Conservation (phyloP, 2,888 invertebrate genomes). For the Vesta saturnalis region DNA sequence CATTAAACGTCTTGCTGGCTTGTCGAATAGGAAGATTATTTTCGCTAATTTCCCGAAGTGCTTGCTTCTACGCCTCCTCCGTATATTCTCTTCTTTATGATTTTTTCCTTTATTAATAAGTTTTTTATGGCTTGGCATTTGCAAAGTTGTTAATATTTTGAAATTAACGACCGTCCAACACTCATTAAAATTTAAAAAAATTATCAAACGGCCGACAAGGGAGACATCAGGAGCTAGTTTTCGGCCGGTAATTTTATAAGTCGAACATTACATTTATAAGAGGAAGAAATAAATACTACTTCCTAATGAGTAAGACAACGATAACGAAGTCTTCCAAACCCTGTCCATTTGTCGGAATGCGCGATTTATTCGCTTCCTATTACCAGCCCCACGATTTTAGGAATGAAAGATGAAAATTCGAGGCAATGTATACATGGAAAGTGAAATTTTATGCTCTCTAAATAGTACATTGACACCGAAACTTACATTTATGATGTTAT, state of each 20-base stretch:
- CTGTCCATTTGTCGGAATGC: too few relatives aligned
- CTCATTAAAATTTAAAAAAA: background rate
- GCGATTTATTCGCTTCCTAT: background rate
- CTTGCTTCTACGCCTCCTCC: background rate
- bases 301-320: too few relatives aligned
- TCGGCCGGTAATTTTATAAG: background rate
- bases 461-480: too few relatives aligned
- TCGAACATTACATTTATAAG: too few relatives aligned
- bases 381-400: background rate
- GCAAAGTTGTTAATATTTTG: background rate
- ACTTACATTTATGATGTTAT: too few relatives aligned
- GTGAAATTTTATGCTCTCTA: too few relatives aligned
- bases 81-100: background rate
- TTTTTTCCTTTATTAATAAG: background rate
- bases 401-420: too few relatives aligned
- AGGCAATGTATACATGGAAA: too few relatives aligned
- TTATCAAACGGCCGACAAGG: background rate
- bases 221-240: background rate
- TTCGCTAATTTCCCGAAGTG: background rate
- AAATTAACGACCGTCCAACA: background rate
- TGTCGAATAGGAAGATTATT: background rate
- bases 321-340: too few relatives aligned
- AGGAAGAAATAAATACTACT: too few relatives aligned
- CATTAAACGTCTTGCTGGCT: background rate
- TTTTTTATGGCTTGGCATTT: background rate